phyloP scores from a whole-genome alignment of 2,113 vertebrate species.

The Dissostichus mawsoni region DNA sequence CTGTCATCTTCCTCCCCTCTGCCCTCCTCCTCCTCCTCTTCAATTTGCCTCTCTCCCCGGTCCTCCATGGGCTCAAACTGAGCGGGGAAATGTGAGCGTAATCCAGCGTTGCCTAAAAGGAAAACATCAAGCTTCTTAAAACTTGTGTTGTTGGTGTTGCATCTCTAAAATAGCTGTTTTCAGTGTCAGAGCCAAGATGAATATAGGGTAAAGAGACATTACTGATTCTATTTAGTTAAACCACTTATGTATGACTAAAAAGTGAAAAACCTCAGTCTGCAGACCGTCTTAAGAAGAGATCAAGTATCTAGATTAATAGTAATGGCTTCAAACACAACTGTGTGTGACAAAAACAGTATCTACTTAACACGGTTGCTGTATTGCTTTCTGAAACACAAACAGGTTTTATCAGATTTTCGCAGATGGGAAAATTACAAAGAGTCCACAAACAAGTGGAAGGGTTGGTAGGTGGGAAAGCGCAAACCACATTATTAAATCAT shows the following conservation, averaged over 20 bases:
- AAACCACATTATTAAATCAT: slow-evolving; percentile 61
- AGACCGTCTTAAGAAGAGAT: not conserved
- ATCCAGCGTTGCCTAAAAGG: slow-evolving; percentile 71
- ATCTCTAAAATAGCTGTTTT: not conserved
- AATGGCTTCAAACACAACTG: slow-evolving; percentile 30
- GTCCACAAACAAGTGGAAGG: slow-evolving; percentile 29
- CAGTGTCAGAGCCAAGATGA: slow-evolving; percentile 1
- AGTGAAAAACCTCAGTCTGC: slow-evolving; percentile 1
- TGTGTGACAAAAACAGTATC: slow-evolving; percentile 5
- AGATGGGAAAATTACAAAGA: slow-evolving; percentile 33
- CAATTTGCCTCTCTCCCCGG: slow-evolving; percentile 64
- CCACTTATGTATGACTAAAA: slow-evolving; percentile 1
- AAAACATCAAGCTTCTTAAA: slow-evolving; percentile 34
- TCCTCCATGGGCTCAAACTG: slow-evolving; percentile 78
- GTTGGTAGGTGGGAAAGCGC: slow-evolving; percentile 18
- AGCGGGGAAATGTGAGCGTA: slow-evolving; percentile 73
- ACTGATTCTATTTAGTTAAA: slow-evolving; percentile 22
- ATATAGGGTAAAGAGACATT: not conserved
- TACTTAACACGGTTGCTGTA: slow-evolving; percentile 2
- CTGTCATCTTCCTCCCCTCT: slow-evolving; percentile 64
- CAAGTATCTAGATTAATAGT: slow-evolving; percentile 25
- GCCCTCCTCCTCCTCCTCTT: slow-evolving; percentile 61
- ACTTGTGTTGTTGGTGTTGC: slow-evolving; percentile 17
- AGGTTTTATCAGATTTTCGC: slow-evolving; percentile 46
- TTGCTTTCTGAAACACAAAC: slow-evolving; percentile 41